Percentiles rank a stretch among this genome's conserved stretches.
phyloP scores from a whole-genome alignment of 2,797 vertebrate species.

The Eutrigla gurnardus region DNA sequence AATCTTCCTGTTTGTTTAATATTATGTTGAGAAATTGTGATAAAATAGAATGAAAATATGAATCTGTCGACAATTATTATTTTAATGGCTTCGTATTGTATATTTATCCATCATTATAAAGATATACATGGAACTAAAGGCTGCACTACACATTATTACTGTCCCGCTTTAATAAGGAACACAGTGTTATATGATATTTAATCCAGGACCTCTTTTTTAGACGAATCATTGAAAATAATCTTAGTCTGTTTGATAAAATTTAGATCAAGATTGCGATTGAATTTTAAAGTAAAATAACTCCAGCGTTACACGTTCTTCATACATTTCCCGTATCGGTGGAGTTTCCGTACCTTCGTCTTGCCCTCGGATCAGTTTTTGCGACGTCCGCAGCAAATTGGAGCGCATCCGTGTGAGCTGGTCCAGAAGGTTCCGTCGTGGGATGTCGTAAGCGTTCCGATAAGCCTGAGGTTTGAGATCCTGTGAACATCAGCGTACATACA shows the following conservation, averaged over 20 bases:
- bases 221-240: neutral
- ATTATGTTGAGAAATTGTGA: too few species aligned
- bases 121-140: too few species aligned
- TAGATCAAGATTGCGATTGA: neutral
- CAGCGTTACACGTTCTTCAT: neutral
- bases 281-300: neutral
- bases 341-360: slow-evolving; percentile 92
- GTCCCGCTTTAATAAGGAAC: too few species aligned
- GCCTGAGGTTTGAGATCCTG: slow-evolving; percentile 96
- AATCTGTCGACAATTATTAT: too few species aligned
- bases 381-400: slow-evolving; percentile 93
- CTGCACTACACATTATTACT: neutral
- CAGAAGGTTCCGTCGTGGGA: slow-evolving; percentile 92
- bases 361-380: slow-evolving; percentile 91
- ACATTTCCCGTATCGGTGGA: neutral
- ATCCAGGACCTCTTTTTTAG: neutral
- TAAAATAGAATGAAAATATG: too few species aligned
- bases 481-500: slow-evolving; percentile 3
- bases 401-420: slow-evolving; percentile 98
- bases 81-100: too few species aligned
- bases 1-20: too few species aligned
- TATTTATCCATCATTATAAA: too few species aligned
- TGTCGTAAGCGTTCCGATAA: slow-evolving; percentile 97
- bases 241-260: neutral
- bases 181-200: too few species aligned